Conservation (phyloP, 2,797 vertebrate species). For the Pogoniulus pusillus region DNA sequence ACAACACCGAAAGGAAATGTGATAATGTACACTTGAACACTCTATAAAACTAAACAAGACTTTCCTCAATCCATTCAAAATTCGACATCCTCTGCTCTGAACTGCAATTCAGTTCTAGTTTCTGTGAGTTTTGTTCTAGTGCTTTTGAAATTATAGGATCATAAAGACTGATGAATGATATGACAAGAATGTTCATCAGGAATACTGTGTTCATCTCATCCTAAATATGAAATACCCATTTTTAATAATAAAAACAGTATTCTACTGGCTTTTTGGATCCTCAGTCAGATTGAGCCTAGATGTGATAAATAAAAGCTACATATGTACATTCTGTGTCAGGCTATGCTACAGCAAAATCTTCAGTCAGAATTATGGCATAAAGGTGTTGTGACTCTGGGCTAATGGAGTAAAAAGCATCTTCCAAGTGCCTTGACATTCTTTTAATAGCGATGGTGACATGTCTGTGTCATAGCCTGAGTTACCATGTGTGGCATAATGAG, state of each 20-base stretch:
- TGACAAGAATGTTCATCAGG: neutral
- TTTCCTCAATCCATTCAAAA: constrained; percentile 1
- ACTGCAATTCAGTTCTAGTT: neutral
- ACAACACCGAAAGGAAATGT: neutral
- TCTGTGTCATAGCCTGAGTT: neutral
- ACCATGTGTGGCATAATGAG: neutral
- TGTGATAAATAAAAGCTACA: neutral
- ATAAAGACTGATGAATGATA: neutral
- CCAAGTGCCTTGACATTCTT: neutral
- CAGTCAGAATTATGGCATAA: neutral
- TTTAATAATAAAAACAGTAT: neutral
- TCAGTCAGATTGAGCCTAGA: neutral
- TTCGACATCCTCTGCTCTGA: neutral
- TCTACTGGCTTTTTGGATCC: neutral
- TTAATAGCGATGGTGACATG: neutral
- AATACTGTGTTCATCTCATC: neutral
- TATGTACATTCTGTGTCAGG: neutral
- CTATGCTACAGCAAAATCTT: neutral
- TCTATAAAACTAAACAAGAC: neutral
- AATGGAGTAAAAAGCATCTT: neutral
- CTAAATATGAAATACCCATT: neutral
- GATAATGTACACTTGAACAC: neutral
- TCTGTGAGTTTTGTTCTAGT: neutral
- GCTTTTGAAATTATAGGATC: neutral
- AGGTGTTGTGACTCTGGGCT: neutral